These are phyloP conservation scores for Venustoraphidia nigricollis DNA, from an alignment of 2,888 invertebrate genomes.

Conservation along the genomic window DNA sequence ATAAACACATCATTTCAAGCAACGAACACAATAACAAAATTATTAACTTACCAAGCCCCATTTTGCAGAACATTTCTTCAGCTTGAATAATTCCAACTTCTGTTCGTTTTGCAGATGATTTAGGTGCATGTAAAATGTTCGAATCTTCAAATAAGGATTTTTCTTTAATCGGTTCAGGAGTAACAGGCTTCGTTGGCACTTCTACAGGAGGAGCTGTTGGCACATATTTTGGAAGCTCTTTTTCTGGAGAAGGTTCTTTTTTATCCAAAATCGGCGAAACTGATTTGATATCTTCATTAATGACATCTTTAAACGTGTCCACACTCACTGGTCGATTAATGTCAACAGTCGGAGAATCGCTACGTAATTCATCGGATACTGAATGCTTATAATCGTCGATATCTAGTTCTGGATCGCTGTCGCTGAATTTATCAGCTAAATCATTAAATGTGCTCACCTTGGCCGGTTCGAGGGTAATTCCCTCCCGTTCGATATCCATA, in stretches of 20 bases:
- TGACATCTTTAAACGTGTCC: conserved; percentile 20
- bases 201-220: conserved; percentile 1
- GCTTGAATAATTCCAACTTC: conserved; percentile 36
- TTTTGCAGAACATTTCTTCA: conserved; percentile 54
- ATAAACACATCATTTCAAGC: not conserved
- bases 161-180: not conserved
- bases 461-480: conserved; percentile 8
- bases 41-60: conserved; percentile 50
- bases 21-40: conserved; percentile 3
- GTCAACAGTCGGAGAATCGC: conserved; percentile 3
- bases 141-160: not conserved
- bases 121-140: not conserved
- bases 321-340: not conserved
- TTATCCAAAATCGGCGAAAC: conserved; percentile 7
- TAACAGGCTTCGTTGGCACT: conserved; percentile 8
- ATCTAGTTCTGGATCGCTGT: conserved; percentile 39
- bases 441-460: conserved; percentile 15
- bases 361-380: conserved; percentile 3
- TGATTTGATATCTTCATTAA: conserved; percentile 15
- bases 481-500: conserved; percentile 22
- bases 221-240: conserved; percentile 1
- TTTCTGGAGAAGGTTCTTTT: conserved; percentile 3
- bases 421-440: conserved; percentile 39
- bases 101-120: conserved; percentile 4
- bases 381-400: conserved; percentile 12